phyloP scores from a whole-genome alignment of 1,140 invertebrate species.

The Neuroterus valhalla region DNA sequence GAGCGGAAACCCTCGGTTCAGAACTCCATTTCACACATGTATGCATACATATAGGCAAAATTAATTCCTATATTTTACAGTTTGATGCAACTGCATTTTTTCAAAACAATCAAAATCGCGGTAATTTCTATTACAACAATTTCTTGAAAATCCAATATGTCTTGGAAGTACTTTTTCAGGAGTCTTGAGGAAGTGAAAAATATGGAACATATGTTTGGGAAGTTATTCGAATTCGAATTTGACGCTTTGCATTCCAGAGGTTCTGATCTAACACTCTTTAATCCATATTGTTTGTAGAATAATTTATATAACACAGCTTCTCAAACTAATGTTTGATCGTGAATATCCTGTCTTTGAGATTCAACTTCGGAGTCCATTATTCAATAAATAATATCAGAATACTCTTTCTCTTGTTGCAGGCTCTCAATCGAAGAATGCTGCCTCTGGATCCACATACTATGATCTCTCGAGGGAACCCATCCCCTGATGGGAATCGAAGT shows the following conservation, averaged over 20 bases:
- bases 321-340: background rate
- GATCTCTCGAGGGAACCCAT: constrained; percentile 64
- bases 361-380: background rate
- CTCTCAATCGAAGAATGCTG: constrained; percentile 59
- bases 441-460: constrained; percentile 66
- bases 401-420: constrained; percentile 50
- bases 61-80: background rate
- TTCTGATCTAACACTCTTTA: too few relatives aligned
- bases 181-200: too few relatives aligned
- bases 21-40: constrained; percentile 2
- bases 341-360: background rate
- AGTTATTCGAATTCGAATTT: too few relatives aligned
- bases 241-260: too few relatives aligned
- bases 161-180: too few relatives aligned
- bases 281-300: background rate
- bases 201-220: too few relatives aligned
- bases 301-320: background rate
- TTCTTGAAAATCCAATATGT: too few relatives aligned
- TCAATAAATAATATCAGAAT: constrained; percentile 10
- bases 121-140: too few relatives aligned
- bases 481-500: constrained; percentile 78
- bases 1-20: background rate
- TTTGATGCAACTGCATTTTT: background rate
- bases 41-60: too few relatives aligned
- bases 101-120: too few relatives aligned